Conservation (phyloP, 92 coral and sea anemone genomes). For the Muricea muricata region DNA sequence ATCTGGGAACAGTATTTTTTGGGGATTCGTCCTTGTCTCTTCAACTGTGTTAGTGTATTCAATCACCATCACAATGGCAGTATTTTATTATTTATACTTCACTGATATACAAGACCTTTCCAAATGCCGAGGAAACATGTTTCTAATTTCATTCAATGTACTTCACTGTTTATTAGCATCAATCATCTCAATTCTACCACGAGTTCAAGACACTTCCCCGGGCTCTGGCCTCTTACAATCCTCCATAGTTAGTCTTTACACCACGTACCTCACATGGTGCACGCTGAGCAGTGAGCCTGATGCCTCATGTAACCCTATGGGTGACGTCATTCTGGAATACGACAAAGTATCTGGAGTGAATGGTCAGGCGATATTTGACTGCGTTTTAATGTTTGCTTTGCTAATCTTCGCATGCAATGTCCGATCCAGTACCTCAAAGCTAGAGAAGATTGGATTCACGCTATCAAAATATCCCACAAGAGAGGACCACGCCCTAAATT, state of each 20-base stretch:
- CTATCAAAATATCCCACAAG: constrained; percentile 59
- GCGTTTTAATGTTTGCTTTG: constrained; percentile 89
- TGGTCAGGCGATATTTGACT: constrained; percentile 95
- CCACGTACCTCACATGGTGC: constrained; percentile 98
- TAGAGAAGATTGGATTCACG: constrained; percentile 85
- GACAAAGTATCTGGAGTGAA: constrained; percentile 96
- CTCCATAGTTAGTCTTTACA: constrained; percentile 88
- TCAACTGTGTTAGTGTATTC: constrained; percentile 90
- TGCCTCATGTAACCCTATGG: constrained; percentile 91
- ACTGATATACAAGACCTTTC: constrained; percentile 86
- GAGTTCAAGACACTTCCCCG: constrained; percentile 79
- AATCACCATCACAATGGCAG: constrained; percentile 82
- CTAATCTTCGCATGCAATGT: constrained; percentile 93
- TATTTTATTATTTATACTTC: constrained; percentile 81
- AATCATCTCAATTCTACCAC: constrained; percentile 85
- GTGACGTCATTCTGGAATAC: constrained; percentile 88
- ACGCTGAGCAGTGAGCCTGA: constrained; percentile 96
- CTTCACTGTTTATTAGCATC: constrained; percentile 91
- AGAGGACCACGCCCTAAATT: constrained; percentile 40
- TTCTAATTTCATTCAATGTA: constrained; percentile 93
- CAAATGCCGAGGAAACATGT: constrained; percentile 87
- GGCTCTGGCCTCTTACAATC: constrained; percentile 97
- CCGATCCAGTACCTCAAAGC: constrained; percentile 94
- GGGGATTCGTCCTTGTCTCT: constrained; percentile 91
- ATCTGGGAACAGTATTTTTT: constrained; percentile 83